phyloP scores from a whole-genome alignment of 2,888 invertebrate genomes.

The Elgonia sp. region DNA sequence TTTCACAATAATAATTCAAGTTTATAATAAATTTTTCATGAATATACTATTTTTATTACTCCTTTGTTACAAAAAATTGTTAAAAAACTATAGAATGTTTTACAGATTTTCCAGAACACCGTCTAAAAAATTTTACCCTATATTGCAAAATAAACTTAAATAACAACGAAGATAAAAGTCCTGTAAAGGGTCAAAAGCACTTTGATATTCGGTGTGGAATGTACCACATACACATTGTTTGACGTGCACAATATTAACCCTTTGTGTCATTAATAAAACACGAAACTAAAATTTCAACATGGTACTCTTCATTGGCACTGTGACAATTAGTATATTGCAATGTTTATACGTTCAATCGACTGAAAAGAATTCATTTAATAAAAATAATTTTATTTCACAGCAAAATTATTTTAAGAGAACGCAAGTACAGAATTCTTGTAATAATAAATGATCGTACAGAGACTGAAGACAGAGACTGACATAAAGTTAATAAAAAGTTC shows the following conservation, averaged over 20 bases:
- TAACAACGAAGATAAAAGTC: constrained; percentile 30
- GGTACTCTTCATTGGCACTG: neutral
- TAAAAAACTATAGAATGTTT: too few relatives aligned
- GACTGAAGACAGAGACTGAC: neutral
- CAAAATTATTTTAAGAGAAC: neutral
- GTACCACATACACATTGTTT: constrained; percentile 66
- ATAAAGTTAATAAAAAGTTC: constrained; percentile 16
- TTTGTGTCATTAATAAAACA: constrained; percentile 51
- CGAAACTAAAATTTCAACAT: constrained; percentile 29
- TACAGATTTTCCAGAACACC: neutral
- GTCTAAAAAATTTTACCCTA: constrained; percentile 21
- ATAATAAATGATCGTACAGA: neutral
- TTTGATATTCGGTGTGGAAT: constrained; percentile 66
- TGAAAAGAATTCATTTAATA: neutral
- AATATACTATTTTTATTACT: too few relatives aligned
- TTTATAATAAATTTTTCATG: too few relatives aligned
- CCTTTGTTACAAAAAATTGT: too few relatives aligned
- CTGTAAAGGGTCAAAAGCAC: constrained; percentile 51
- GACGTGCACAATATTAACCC: constrained; percentile 45
- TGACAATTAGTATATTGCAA: neutral
- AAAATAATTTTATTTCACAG: neutral
- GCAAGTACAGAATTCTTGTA: neutral
- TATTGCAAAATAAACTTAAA: constrained; percentile 38
- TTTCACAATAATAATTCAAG: too few relatives aligned
- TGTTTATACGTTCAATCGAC: constrained; percentile 8